These are phyloP conservation scores for Papilio helenus DNA, from an alignment of 1,140 invertebrate genomes.

Conservation along the genomic window DNA sequence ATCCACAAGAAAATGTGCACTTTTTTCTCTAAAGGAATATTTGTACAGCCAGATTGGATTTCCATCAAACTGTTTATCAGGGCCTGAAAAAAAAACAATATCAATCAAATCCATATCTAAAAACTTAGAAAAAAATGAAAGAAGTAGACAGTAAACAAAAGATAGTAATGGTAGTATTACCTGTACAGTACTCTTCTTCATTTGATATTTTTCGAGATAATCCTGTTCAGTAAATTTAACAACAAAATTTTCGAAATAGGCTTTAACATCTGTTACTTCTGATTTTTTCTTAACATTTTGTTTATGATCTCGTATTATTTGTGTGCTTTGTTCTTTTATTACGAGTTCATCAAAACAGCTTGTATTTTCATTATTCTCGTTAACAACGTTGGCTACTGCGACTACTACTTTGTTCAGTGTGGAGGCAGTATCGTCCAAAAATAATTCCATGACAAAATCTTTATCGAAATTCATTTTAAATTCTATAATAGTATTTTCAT, in stretches of 20 bases:
- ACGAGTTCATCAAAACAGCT: slow-evolving; percentile 53
- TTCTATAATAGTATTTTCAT: background rate
- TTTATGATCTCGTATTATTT: slow-evolving; percentile 31
- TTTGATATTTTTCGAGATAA: slow-evolving; percentile 65
- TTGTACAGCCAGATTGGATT: slow-evolving; percentile 50
- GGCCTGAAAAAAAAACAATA: slow-evolving; percentile 58
- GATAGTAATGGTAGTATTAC: slow-evolving; percentile 44
- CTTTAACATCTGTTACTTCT: slow-evolving; percentile 42
- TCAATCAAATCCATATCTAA: slow-evolving; percentile 4
- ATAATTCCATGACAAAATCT: slow-evolving; percentile 70
- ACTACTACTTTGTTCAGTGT: slow-evolving; percentile 66
- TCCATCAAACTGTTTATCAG: slow-evolving; percentile 64
- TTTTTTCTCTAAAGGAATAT: slow-evolving; percentile 69
- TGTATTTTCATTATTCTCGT: slow-evolving; percentile 70
- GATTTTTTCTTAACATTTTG: slow-evolving; percentile 29
- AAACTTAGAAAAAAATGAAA: background rate
- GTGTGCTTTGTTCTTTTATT: slow-evolving; percentile 54
- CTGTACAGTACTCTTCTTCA: slow-evolving; percentile 70
- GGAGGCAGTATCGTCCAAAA: slow-evolving; percentile 71
- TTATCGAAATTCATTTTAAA: slow-evolving; percentile 59
- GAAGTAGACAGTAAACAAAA: background rate
- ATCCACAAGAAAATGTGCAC: slow-evolving; percentile 74
- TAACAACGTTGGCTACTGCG: slow-evolving; percentile 67
- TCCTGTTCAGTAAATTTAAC: slow-evolving; percentile 63
- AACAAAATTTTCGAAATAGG: slow-evolving; percentile 60